These are phyloP conservation scores for Scaptomyza parva DNA, from an alignment of 2,888 invertebrate genomes.

Conservation along the genomic window DNA sequence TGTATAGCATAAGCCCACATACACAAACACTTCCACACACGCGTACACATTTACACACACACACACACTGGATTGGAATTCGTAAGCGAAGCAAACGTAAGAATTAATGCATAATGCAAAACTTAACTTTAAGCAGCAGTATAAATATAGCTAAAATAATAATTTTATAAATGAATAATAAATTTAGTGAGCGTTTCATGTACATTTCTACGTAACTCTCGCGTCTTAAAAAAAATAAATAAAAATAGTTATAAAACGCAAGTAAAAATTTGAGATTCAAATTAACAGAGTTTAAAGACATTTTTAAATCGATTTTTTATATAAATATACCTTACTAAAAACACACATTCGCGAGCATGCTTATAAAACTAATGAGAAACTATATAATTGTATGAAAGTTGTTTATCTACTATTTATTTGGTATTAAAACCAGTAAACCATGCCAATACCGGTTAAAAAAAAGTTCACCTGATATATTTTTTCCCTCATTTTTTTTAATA, in stretches of 20 bases:
- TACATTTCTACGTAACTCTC: constrained; percentile 66
- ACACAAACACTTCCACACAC: constrained; percentile 26
- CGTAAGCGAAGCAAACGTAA: constrained; percentile 58
- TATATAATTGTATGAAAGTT: constrained; percentile 57
- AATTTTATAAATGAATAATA: constrained; percentile 81
- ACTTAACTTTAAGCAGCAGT: constrained; percentile 70
- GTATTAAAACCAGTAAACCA: constrained; percentile 14
- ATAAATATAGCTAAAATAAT: constrained; percentile 77
- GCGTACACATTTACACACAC: constrained; percentile 11
- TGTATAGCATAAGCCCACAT: constrained; percentile 64
- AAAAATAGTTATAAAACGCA: constrained; percentile 6
- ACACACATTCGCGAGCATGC: constrained; percentile 33
- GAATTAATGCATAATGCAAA: constrained; percentile 67
- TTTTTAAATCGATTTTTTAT: constrained; percentile 48
- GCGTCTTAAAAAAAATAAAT: constrained; percentile 1
- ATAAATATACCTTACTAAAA: constrained; percentile 26
- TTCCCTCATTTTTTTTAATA: constrained; percentile 16
- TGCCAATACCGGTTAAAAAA: constrained; percentile 14
- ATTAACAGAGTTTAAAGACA: constrained; percentile 49
- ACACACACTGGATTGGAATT: constrained; percentile 46
- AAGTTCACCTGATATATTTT: constrained; percentile 32
- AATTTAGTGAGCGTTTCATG: constrained; percentile 70
- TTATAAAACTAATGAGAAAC: constrained; percentile 33
- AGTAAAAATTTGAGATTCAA: constrained; percentile 42
- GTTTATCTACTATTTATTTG: constrained; percentile 50